These are phyloP conservation scores for Betta splendens DNA, from an alignment of 2,797 vertebrate genomes.

Conservation along the genomic window DNA sequence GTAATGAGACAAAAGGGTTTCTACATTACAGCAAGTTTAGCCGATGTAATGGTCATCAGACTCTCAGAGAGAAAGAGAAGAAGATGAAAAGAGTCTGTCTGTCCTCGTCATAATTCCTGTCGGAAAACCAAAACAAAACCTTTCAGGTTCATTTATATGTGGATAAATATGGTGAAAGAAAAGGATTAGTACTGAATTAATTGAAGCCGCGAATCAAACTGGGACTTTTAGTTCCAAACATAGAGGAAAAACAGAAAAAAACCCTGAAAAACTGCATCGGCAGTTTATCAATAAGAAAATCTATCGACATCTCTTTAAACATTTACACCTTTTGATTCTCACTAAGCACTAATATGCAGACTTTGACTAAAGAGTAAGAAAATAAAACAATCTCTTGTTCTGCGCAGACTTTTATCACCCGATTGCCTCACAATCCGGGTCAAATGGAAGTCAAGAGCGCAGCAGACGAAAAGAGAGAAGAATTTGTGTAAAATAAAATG, in stretches of 20 bases:
- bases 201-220: slow-evolving; percentile 51
- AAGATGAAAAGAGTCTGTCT: slow-evolving; percentile 55
- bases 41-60: slow-evolving; percentile 53
- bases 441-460: slow-evolving; percentile 59
- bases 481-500: slow-evolving; percentile 41
- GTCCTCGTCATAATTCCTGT: slow-evolving; percentile 74
- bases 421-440: slow-evolving; percentile 45
- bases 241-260: no score
- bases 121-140: slow-evolving; percentile 71
- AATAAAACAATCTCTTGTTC: slow-evolving; percentile 38
- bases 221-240: slow-evolving; percentile 28
- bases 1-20: slow-evolving; percentile 64
- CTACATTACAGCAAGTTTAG: slow-evolving; percentile 62
- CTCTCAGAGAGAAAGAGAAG: slow-evolving; percentile 33
- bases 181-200: slow-evolving; percentile 58
- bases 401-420: slow-evolving; percentile 34
- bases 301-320: no score
- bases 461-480: slow-evolving; percentile 41
- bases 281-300: no score
- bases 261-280: no score
- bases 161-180: slow-evolving; percentile 53
- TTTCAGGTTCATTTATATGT: slow-evolving; percentile 69
- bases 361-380: slow-evolving; percentile 1
- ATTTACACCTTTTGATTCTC: background rate
- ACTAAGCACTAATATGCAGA: background rate